Base-by-base conservation (phyloP, 1,140 invertebrate genomes). In the Pinna nobilis region DNA sequence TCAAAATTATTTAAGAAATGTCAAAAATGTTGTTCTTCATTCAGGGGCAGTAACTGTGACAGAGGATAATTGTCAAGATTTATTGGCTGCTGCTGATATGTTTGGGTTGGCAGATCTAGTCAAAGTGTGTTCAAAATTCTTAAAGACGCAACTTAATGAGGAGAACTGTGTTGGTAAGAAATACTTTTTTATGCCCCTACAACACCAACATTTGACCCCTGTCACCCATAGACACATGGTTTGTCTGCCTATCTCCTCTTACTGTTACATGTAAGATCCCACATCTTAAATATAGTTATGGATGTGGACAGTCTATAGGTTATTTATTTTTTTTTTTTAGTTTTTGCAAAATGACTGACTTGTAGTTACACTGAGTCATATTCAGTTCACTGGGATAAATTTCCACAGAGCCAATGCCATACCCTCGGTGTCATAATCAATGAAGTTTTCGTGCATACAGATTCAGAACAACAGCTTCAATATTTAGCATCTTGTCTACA, bases 41-140 rank as follows among this genome's bases (percentile, higher is more conserved):
- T n/a, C 71, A 91, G 92, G 92, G 28, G 86, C 90, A 77, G 87
- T 92, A 37, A 81, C 88, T 41, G 86, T 93, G 4, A 89, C 82
- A 47, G 92, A 94, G 88, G 92, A 93, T 23, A 96, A 95, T 91
- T 96, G 97, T 53, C 95, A 97, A 89, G 95, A 97, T 78, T 88
- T 98, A 61, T 91, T 97, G 73, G 92, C 78, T 49, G 80, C 84
- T 49, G 82, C 83, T 53, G 84, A 88, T 55, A 87, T 88, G 85
- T 80, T 88, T 55, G 76, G 79, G 53, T 39, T 88, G n/a, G 20
- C 93, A 23, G 80, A 81, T 28, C 80, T 88, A 3, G 70, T 85
- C 3, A 66, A 37, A 9, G 64, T 71, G 5, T 88, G 85, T 65
- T 75, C 78, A 50, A 70, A 59, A 35, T 88, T 82, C 70, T 68